Conservation (phyloP, 2,888 invertebrate genomes). For the Drosophila recens region DNA sequence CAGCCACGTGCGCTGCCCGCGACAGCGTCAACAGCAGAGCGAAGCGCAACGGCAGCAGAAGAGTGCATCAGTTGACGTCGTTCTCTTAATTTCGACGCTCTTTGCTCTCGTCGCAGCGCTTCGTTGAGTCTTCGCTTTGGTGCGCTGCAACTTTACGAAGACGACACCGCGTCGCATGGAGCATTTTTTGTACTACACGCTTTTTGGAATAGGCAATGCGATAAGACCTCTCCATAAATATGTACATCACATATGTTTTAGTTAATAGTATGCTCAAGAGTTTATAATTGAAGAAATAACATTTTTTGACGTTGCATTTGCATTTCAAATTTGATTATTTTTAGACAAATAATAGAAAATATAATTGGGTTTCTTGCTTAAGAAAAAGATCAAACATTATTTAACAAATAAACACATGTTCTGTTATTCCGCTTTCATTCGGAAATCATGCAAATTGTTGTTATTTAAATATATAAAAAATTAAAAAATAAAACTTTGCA, state of each 20-base stretch:
- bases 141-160: slow-evolving; percentile 16
- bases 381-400: background rate
- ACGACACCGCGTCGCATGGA: slow-evolving; percentile 9
- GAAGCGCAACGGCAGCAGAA: slow-evolving; percentile 12
- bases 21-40: slow-evolving; percentile 23
- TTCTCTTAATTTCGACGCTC: slow-evolving; percentile 62
- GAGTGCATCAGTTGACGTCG: slow-evolving; percentile 25
- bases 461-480: too few species aligned
- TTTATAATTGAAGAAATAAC: background rate
- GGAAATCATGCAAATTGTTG: too few species aligned
- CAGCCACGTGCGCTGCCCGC: slow-evolving; percentile 61
- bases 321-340: background rate
- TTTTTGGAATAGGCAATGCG: slow-evolving; percentile 45
- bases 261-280: slow-evolving; percentile 25
- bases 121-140: slow-evolving; percentile 71
- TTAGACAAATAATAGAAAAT: background rate
- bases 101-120: slow-evolving; percentile 37
- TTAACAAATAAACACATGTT: too few species aligned
- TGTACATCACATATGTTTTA: slow-evolving; percentile 11
- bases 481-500: too few species aligned
- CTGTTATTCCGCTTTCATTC: too few species aligned
- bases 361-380: too few species aligned
- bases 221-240: slow-evolving; percentile 23
- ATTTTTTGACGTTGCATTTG: background rate
- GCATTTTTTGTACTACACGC: slow-evolving; percentile 21